Evolutionary conservation across 2,888 invertebrate species (phyloP), one percentile per base, ranked within the genome.

Genomic region (Cotesia congregata): DNA sequence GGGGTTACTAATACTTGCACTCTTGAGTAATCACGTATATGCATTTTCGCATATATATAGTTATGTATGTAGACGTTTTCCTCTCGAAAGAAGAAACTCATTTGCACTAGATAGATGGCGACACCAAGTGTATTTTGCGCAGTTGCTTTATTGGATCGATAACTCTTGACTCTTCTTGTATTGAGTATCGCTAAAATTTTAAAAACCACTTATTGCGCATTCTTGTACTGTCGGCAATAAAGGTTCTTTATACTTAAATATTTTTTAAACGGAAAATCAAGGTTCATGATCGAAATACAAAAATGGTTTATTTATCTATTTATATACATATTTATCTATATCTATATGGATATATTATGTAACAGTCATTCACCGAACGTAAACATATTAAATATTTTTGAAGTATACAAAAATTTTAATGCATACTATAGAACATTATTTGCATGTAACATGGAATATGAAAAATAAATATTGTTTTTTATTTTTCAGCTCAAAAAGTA

Each of bases 401-500:
- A 6, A 50, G 9, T 12, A 12, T 50, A 50, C 0, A 5, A 9
- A 30, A 30, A 30, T 30, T 30, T 30, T 30, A 30, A 30, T 30
- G 30, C 7, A 50, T 50, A 12, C 50, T 50, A 5, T 6, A 59
- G 12, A 69, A 69, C 1, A 30, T 67, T 5, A 30, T 70, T 20
- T 70, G 1, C 1, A 39, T 71, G 71, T 15, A 39, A 72, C 12
- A 50, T 12, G 6, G 17, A 50, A 20, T 71, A 67, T 67, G 69
- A 39, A 67, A 64, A 76, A 67, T 74, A 72, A 38, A 30, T 20
- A 76, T 70, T 40, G 12, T 59, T 64, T 12, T 77, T 79, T 80
- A 80, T 76, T 79, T 86, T 86, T 75, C 89, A 89, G 89, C 85
- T 80, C 82, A 82, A 76, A 82, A 84, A 77, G 91, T 91, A 79